These are phyloP conservation scores for Drosophila meridionalis DNA, from an alignment of 2,888 invertebrate species.

Conservation along the genomic window DNA sequence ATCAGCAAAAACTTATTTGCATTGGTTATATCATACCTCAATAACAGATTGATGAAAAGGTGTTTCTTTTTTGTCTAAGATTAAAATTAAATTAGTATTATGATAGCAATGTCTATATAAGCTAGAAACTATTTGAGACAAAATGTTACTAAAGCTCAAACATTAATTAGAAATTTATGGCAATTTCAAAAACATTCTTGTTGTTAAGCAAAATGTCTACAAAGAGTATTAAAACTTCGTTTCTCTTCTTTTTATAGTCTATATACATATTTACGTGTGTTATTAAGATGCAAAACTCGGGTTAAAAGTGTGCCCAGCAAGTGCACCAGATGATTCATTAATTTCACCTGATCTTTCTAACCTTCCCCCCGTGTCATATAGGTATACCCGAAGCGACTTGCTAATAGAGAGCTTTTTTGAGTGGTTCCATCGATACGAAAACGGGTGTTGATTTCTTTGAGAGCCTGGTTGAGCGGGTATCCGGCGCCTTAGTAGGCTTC, in stretches of 20 bases:
- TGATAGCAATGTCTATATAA: background rate
- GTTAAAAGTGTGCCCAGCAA: conserved; percentile 23
- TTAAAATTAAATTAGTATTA: background rate
- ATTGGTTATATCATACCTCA: background rate
- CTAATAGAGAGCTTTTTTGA: conserved; percentile 33
- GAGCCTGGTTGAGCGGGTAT: conserved; percentile 16
- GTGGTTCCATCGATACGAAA: conserved; percentile 22
- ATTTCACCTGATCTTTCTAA: conserved; percentile 30
- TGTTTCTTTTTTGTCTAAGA: background rate
- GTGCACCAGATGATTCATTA: conserved; percentile 13
- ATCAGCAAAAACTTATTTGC: background rate
- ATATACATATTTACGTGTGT: background rate
- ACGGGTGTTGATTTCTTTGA: conserved; percentile 32
- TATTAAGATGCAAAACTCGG: conserved; percentile 26
- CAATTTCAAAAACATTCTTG: background rate
- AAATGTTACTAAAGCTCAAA: background rate
- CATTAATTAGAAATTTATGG: background rate
- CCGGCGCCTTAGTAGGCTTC: conserved; percentile 73
- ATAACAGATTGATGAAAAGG: background rate
- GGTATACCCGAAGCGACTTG: background rate
- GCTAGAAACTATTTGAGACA: background rate
- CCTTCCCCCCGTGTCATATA: background rate
- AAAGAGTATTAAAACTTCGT: background rate
- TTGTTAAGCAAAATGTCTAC: too few relatives aligned
- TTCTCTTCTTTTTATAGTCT: background rate